Conservation (phyloP, 2,888 invertebrate genomes). For the Sinodicranocentrus sp. region DNA sequence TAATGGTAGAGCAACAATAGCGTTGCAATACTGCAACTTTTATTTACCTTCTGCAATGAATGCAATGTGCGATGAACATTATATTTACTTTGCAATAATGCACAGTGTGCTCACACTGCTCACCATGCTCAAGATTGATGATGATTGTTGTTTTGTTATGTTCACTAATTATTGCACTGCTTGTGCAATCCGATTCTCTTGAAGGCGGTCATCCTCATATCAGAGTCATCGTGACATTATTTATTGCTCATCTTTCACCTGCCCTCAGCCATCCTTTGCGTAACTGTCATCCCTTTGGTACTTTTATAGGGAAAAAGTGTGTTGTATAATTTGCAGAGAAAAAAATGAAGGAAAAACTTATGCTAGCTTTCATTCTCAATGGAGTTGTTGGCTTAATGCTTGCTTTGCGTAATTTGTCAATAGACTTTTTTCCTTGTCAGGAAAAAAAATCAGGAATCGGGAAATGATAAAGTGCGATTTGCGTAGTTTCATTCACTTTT, state of each 20-base stretch:
- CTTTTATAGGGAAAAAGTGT: neutral
- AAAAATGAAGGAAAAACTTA: neutral
- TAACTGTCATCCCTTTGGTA: slow-evolving; percentile 1
- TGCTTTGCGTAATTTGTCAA: no score
- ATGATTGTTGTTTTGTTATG: neutral
- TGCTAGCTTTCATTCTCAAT: no score
- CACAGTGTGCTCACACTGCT: neutral
- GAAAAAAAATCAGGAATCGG: no score
- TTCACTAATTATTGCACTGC: slow-evolving; percentile 15
- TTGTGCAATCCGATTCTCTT: slow-evolving; percentile 25
- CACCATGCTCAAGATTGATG: no score
- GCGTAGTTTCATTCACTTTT: no score
- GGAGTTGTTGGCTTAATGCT: no score
- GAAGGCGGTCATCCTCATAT: slow-evolving; percentile 11
- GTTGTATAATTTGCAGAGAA: neutral
- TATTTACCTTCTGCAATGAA: slow-evolving; percentile 3
- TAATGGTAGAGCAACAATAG: slow-evolving; percentile 1
- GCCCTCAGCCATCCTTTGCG: neutral
- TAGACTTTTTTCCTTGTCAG: no score
- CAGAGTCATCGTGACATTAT: slow-evolving; percentile 19
- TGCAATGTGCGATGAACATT: no score
- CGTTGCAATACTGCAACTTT: neutral
- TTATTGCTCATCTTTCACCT: slow-evolving; percentile 30
- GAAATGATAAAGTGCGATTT: no score
- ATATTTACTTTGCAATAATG: no score